These are phyloP conservation scores for Noctua fimbriata DNA, from an alignment of 2,888 invertebrate genomes.

Conservation along the genomic window DNA sequence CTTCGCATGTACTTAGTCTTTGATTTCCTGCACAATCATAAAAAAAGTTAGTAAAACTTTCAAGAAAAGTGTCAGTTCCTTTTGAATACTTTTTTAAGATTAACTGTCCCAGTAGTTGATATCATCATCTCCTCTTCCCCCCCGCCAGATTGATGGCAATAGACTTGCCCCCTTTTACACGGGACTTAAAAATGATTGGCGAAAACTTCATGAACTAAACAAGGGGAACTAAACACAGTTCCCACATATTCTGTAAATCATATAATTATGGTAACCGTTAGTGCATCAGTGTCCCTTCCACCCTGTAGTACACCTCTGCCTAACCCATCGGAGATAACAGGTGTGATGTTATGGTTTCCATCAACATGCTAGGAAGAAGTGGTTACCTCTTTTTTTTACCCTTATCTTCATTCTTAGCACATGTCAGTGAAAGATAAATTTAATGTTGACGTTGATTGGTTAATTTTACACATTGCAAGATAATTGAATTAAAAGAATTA, in stretches of 20 bases:
- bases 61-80: not conserved
- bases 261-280: not conserved
- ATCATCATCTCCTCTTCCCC: too few species aligned
- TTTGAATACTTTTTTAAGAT: not conserved
- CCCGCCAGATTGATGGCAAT: not conserved
- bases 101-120: not conserved
- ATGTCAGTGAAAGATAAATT: not conserved
- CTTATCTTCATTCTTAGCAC: not conserved
- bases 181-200: not conserved
- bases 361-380: not conserved
- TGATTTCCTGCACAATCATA: not conserved
- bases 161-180: not conserved
- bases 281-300: too few species aligned
- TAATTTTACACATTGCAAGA: not conserved
- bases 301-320: not conserved
- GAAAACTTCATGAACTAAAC: not conserved
- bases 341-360: not conserved
- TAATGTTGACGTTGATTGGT: not conserved
- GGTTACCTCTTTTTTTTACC: not conserved
- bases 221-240: too few species aligned
- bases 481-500: slow-evolving; percentile 27
- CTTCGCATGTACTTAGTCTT: not conserved
- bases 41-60: not conserved
- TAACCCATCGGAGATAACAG: not conserved
- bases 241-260: too few species aligned